Conservation (phyloP, 64 coral and sea anemone genomes). For the Pachyseris speciosa region DNA sequence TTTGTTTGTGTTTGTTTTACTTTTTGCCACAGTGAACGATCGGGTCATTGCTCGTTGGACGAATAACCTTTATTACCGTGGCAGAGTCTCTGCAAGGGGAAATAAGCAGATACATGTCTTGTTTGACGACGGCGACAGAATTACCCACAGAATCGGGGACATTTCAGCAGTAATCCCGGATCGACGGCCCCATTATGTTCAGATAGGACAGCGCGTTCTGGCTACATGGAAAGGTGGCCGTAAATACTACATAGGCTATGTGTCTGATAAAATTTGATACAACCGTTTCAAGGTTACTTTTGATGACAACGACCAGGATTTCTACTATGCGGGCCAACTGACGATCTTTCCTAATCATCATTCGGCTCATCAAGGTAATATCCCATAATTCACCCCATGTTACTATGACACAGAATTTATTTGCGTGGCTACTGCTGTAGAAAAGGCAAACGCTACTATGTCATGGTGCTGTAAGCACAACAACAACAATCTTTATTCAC, state of each 20-base stretch:
- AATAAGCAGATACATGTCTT: conserved; percentile 28
- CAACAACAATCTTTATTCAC: too few species aligned
- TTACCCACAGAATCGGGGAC: conserved; percentile 65
- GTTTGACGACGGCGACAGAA: conserved; percentile 82
- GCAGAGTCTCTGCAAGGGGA: conserved; percentile 58
- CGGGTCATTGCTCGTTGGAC: conserved; percentile 79
- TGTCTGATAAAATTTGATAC: conserved; percentile 57
- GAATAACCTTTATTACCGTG: conserved; percentile 71
- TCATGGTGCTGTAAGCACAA: too few species aligned
- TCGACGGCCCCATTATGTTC: conserved; percentile 34
- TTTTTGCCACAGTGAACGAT: conserved; percentile 15
- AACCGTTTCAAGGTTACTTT: conserved; percentile 65
- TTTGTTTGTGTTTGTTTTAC: too few species aligned
- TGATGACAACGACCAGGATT: conserved; percentile 75
- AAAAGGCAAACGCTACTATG: too few species aligned
- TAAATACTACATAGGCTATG: conserved; percentile 60
- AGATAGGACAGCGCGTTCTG: conserved; percentile 50
- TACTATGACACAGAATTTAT: too few species aligned
- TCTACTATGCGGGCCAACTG: conserved; percentile 46
- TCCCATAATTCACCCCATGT: too few species aligned
- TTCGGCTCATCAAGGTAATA: conserved; percentile 63
- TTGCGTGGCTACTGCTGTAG: too few species aligned
- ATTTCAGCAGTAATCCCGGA: conserved; percentile 70
- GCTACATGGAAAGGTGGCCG: conserved; percentile 24
- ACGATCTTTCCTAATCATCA: neutral